phyloP scores from a whole-genome alignment of 2,113 vertebrate genomes.

The Diadophis punctatus region DNA sequence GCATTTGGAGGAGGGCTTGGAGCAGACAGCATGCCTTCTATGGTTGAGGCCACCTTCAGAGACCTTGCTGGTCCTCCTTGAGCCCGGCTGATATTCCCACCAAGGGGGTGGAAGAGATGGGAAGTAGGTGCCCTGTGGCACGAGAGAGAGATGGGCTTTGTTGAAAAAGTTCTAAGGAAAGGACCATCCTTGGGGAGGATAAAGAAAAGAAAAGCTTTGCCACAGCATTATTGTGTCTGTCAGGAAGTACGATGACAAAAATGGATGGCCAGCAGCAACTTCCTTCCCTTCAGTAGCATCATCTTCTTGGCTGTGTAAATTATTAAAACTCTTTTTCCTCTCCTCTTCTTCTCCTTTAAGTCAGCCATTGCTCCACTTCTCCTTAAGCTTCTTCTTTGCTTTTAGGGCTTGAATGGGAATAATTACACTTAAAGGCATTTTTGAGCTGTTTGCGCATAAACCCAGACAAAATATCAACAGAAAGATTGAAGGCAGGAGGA shows the following conservation, averaged over 20 bases:
- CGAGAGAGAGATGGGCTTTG: fast-evolving
- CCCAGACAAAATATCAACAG: constrained; percentile 19
- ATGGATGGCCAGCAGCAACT: constrained; percentile 66
- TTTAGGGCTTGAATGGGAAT: constrained; percentile 70
- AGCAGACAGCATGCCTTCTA: not conserved
- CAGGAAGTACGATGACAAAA: constrained; percentile 60
- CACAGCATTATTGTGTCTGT: constrained; percentile 48
- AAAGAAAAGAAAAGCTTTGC: constrained; percentile 36
- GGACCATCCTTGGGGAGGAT: not conserved
- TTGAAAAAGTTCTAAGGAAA: constrained; percentile 5
- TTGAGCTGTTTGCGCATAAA: not conserved
- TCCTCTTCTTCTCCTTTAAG: constrained; percentile 58
- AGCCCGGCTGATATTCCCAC: not conserved
- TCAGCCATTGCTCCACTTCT: constrained; percentile 71
- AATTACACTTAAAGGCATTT: constrained; percentile 13
- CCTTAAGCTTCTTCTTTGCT: constrained; percentile 73
- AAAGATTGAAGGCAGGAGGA: not conserved
- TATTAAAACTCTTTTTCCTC: constrained; percentile 55
- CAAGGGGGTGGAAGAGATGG: not conserved
- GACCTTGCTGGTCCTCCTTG: not conserved
- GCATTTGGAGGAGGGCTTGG: not conserved
- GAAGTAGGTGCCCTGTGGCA: not conserved
- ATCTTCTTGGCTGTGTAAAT: constrained; percentile 71
- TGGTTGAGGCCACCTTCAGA: not conserved
- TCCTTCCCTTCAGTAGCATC: constrained; percentile 53